phyloP scores from a whole-genome alignment of 2,888 invertebrate genomes.

The Ichneumon xanthorius region DNA sequence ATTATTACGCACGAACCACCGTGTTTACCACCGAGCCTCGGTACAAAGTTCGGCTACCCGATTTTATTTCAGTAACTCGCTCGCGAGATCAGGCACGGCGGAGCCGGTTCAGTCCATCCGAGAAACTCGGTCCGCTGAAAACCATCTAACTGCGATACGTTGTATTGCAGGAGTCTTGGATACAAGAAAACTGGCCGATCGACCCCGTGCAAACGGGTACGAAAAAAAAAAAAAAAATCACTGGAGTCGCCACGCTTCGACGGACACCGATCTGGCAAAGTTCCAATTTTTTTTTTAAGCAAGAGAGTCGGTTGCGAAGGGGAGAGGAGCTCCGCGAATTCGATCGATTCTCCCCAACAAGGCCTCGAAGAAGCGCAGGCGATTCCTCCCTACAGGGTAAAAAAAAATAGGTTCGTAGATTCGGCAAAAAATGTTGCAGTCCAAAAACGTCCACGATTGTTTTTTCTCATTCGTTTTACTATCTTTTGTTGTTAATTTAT shows the following conservation, averaged over 20 bases:
- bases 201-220: neutral
- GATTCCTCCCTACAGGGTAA: neutral
- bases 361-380: neutral
- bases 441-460: no score
- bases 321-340: neutral
- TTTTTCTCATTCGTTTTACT: no score
- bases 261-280: slow-evolving; percentile 34
- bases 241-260: slow-evolving; percentile 35
- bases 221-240: neutral
- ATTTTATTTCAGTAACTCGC: slow-evolving; percentile 41
- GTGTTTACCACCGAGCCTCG: slow-evolving; percentile 19
- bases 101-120: neutral
- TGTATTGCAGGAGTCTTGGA: neutral
- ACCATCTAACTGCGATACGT: neutral
- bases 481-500: no score
- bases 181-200: neutral
- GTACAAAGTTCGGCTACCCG: slow-evolving; percentile 42
- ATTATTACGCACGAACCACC: slow-evolving; percentile 17
- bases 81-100: neutral
- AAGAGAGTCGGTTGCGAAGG: neutral
- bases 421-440: no score
- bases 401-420: no score
- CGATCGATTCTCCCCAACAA: neutral
- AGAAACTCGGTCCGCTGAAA: neutral
- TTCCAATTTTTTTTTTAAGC: slow-evolving; percentile 28